Percentiles rank a stretch among this genome's conserved stretches.
These are phyloP conservation scores for Sipha maydis DNA, from an alignment of 2,888 invertebrate species.

Conservation along the genomic window DNA sequence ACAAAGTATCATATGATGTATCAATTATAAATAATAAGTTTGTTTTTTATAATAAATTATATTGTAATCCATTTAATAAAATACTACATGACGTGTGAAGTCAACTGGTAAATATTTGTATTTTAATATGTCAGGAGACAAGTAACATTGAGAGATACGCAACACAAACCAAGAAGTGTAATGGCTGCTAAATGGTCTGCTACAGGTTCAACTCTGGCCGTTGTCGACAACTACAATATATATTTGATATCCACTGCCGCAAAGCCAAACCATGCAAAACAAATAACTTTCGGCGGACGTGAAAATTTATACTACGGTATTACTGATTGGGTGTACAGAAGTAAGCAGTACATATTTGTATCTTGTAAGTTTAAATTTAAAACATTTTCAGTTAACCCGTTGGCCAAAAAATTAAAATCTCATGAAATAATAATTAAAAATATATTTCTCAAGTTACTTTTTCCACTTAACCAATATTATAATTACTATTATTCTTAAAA, in stretches of 20 bases:
- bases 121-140: conserved; percentile 63
- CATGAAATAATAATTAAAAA: not conserved
- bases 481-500: not conserved
- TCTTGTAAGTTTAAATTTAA: not conserved
- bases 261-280: conserved; percentile 68
- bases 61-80: too few species aligned
- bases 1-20: too few species aligned
- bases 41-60: too few species aligned
- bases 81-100: not conserved
- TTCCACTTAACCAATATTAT: not conserved
- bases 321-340: conserved; percentile 96
- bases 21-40: too few species aligned
- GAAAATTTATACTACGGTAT: conserved; percentile 81
- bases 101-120: not conserved
- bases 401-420: not conserved
- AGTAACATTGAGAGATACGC: conserved; percentile 63
- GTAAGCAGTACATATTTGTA: conserved; percentile 68
- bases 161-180: conserved; percentile 67
- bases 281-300: conserved; percentile 75
- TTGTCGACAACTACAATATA: conserved; percentile 80
- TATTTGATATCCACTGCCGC: conserved; percentile 75
- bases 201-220: conserved; percentile 76
- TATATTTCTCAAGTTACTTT: not conserved
- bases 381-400: not conserved
- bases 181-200: conserved; percentile 85